Conservation (phyloP, 2,797 vertebrate species). For the Sternarchorhynchus goeldii region DNA sequence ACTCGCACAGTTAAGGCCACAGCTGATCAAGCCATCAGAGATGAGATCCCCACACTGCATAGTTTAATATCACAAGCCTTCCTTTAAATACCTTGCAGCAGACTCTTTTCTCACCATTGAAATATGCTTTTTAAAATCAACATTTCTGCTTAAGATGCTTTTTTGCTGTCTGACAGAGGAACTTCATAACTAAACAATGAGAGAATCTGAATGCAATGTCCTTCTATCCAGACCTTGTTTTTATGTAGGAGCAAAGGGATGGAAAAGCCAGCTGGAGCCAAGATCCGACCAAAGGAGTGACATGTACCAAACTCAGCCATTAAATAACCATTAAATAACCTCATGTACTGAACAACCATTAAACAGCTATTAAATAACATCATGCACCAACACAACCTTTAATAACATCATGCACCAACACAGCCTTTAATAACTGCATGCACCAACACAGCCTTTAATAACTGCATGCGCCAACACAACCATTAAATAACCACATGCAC, state of each 20-base stretch:
- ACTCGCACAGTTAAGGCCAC: background rate
- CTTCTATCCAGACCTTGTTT: conserved; percentile 38
- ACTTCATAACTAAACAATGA: conserved; percentile 34
- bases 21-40: conserved; percentile 20
- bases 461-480: conserved; percentile 12
- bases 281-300: conserved; percentile 24
- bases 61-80: background rate
- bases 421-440: background rate
- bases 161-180: conserved; percentile 21
- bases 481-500: conserved; percentile 37
- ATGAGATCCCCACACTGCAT: conserved; percentile 8
- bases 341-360: too few relatives aligned
- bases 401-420: too few relatives aligned
- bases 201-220: conserved; percentile 43
- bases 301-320: background rate
- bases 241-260: conserved; percentile 40
- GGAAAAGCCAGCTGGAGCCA: conserved; percentile 44
- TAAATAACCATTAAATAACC: too few relatives aligned
- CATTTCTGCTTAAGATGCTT: conserved; percentile 23
- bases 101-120: background rate
- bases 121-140: conserved; percentile 17
- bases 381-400: too few relatives aligned
- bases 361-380: too few relatives aligned
- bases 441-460: too few relatives aligned
- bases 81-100: background rate